A percentile compares a stretch with the other conserved stretches of the same genome.
Evolutionary conservation across 2,113 vertebrate genomes (phyloP).

Genomic region (Pionites leucogaster): DNA sequence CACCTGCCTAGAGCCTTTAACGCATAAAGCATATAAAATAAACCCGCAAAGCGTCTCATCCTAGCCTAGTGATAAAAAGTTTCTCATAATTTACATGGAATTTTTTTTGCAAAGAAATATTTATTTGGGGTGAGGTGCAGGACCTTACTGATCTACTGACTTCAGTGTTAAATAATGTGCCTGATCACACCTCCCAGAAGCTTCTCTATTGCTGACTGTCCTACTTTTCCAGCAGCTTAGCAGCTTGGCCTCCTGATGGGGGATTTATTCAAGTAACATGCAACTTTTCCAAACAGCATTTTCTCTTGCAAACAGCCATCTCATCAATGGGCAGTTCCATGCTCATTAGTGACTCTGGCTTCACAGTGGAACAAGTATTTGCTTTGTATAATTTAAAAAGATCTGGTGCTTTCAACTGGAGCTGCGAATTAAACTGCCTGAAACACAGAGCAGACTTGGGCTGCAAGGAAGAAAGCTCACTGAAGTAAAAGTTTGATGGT

Average conservation of each 20-base stretch:
- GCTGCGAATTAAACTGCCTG: not conserved
- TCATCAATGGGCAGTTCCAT: not conserved
- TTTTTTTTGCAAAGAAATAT: not conserved
- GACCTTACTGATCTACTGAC: not conserved
- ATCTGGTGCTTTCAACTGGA: not conserved
- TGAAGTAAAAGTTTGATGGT: not conserved
- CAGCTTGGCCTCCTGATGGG: not conserved
- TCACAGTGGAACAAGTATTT: not conserved
- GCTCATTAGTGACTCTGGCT: not conserved
- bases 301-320: not conserved
- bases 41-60: not conserved
- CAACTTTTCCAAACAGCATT: not conserved
- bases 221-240: conserved; percentile 14
- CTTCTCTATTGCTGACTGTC: not conserved
- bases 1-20: not conserved
- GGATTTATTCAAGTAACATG: not conserved
- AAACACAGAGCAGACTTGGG: not conserved
- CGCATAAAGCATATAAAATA: not conserved
- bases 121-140: not conserved
- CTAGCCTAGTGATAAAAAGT: not conserved
- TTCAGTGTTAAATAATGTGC: not conserved
- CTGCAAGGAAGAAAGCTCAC: not conserved
- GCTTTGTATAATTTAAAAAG: not conserved
- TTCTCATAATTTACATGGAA: not conserved
- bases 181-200: not conserved